Conservation (phyloP, 2,888 invertebrate genomes). For the Lasioglossum figueresi region DNA sequence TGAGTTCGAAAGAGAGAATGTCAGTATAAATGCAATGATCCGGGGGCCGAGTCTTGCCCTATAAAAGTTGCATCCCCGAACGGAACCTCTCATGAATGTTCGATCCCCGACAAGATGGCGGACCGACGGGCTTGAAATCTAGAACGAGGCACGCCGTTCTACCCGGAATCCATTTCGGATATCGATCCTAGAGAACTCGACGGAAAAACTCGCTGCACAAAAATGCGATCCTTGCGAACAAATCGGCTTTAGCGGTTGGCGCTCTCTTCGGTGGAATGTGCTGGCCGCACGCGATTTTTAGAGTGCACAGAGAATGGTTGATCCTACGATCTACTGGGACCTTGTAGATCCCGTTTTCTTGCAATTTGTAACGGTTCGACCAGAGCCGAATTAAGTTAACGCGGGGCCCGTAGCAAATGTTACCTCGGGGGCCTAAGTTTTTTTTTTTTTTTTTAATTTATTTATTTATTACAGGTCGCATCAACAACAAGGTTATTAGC, state of each 20-base stretch:
- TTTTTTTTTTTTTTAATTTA: too few species aligned
- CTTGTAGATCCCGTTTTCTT: neutral
- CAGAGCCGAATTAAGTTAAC: too few species aligned
- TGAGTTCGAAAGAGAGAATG: constrained; percentile 63
- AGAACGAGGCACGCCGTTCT: constrained; percentile 24
- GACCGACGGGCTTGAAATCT: constrained; percentile 37
- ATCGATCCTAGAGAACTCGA: neutral
- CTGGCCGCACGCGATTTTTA: neutral
- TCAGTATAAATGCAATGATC: constrained; percentile 73
- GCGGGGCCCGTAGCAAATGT: too few species aligned
- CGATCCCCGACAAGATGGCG: constrained; percentile 59
- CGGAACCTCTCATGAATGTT: constrained; percentile 71
- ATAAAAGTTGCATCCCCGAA: constrained; percentile 74
- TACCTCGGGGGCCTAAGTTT: too few species aligned
- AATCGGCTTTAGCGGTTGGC: constrained; percentile 13
- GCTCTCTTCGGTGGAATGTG: neutral
- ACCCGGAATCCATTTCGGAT: constrained; percentile 38
- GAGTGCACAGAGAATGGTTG: neutral
- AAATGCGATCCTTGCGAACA: neutral
- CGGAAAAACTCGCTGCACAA: neutral
- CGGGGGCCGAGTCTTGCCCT: constrained; percentile 59
- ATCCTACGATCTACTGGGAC: neutral
- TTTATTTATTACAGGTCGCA: too few species aligned
- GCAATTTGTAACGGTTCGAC: neutral
- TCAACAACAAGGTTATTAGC: too few species aligned